Evolutionary conservation across 2,797 vertebrate species (phyloP).

Genomic region (Fundulus diaphanus): DNA sequence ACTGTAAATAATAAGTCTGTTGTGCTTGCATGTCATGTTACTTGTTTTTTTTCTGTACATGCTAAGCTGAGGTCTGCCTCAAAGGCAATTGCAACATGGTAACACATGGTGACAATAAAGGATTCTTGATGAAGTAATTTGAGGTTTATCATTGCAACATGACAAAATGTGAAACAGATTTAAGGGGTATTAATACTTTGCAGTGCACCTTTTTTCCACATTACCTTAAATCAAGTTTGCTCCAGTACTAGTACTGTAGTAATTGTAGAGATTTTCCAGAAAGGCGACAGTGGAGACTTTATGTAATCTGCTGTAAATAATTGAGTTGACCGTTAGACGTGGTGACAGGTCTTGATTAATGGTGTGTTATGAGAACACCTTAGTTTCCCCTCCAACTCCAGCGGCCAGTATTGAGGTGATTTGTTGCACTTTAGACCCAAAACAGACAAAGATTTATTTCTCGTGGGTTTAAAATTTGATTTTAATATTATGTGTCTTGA

Average conservation of each 20-base stretch:
- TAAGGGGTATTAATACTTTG: background rate
- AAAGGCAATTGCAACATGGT: no score
- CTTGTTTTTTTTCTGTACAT: no score
- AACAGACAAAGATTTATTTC: constrained; percentile 34
- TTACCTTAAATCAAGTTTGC: background rate
- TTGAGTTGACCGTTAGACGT: constrained; percentile 51
- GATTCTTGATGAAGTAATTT: background rate
- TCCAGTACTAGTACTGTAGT: background rate
- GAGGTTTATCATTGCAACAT: background rate
- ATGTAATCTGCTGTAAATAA: constrained; percentile 35
- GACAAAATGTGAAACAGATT: background rate
- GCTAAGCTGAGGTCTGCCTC: no score
- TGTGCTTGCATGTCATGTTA: no score
- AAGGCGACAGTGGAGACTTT: constrained; percentile 17
- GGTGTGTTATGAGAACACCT: constrained; percentile 20
- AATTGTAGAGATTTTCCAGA: background rate
- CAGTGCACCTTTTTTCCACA: background rate
- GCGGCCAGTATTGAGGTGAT: constrained; percentile 15
- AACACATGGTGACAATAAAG: no score
- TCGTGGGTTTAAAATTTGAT: constrained; percentile 1
- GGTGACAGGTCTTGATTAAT: constrained; percentile 43
- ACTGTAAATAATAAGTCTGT: no score
- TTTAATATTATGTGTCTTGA: constrained; percentile 13
- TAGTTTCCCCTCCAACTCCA: constrained; percentile 9
- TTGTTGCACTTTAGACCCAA: constrained; percentile 10